Percentiles rank a stretch among this genome's conserved stretches.
Conservation (phyloP, 2,888 invertebrate species). For the Anodontia alba region DNA sequence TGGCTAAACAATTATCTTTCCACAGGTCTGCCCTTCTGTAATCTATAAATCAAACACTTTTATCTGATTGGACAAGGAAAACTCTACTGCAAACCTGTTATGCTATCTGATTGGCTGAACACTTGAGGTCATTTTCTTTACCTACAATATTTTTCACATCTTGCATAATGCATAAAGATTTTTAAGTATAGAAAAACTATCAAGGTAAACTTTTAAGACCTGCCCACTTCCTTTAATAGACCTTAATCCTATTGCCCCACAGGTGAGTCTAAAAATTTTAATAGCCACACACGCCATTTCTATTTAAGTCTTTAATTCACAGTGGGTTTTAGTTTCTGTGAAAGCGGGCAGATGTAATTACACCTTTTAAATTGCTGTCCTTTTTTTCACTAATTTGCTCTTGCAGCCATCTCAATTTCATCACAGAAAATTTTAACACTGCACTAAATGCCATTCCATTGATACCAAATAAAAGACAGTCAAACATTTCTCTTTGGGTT, state of each 20-base stretch:
- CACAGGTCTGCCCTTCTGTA: constrained; percentile 6
- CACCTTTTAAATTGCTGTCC: constrained; percentile 34
- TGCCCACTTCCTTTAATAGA: constrained; percentile 24
- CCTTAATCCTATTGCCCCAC: constrained; percentile 15
- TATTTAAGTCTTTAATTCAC: constrained; percentile 41
- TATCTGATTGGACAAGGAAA: constrained; percentile 44
- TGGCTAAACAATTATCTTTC: constrained; percentile 37
- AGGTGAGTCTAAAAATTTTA: constrained; percentile 4
- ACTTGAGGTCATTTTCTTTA: constrained; percentile 19
- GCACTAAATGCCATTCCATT: constrained; percentile 32
- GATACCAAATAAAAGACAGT: constrained; percentile 25
- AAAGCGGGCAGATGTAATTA: constrained; percentile 49
- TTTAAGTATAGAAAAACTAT: background rate
- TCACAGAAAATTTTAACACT: constrained; percentile 20
- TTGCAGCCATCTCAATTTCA: constrained; percentile 19
- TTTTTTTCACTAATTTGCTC: constrained; percentile 14
- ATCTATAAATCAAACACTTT: constrained; percentile 19
- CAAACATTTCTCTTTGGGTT: constrained; percentile 13
- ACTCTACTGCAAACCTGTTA: constrained; percentile 26
- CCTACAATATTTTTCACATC: constrained; percentile 31
- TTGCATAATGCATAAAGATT: constrained; percentile 28
- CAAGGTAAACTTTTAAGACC: constrained; percentile 30
- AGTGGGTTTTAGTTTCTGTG: constrained; percentile 24
- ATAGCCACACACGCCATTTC: constrained; percentile 43
- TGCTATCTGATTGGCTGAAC: constrained; percentile 44